phyloP scores from a whole-genome alignment of 1,140 invertebrate genomes.

The Pentalonia nigronervosa region DNA sequence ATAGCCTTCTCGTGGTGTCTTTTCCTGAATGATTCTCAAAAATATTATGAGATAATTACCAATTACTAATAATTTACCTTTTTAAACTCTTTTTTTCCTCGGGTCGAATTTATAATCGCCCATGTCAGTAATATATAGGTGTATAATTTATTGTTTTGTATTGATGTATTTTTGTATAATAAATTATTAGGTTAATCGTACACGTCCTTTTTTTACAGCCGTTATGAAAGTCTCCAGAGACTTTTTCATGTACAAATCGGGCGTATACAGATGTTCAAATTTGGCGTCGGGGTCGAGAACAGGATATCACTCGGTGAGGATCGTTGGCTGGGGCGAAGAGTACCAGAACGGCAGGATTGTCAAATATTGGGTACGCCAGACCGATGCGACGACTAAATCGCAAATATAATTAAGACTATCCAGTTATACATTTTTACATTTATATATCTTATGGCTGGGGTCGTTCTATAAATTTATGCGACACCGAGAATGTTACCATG shows the following conservation, averaged over 20 bases:
- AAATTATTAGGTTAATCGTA: not conserved
- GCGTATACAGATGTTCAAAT: conserved; percentile 78
- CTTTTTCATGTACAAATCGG: conserved; percentile 86
- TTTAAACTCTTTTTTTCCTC: too few relatives aligned
- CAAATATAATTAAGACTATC: not conserved
- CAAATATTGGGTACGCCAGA: conserved; percentile 84
- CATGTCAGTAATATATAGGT: not conserved
- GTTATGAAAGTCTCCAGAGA: conserved; percentile 88
- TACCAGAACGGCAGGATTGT: conserved; percentile 65
- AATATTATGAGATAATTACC: too few relatives aligned
- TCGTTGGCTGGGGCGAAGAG: conserved; percentile 91
- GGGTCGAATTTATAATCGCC: too few relatives aligned
- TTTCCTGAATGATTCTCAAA: too few relatives aligned
- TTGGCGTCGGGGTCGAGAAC: conserved; percentile 67
- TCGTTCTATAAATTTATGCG: too few relatives aligned
- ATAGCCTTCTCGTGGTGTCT: too few relatives aligned
- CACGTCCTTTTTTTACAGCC: conserved; percentile 69
- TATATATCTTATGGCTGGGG: too few relatives aligned
- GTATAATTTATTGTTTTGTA: not conserved
- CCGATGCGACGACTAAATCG: too few relatives aligned
- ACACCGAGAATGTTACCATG: too few relatives aligned
- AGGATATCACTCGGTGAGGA: conserved; percentile 88
- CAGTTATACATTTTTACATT: too few relatives aligned
- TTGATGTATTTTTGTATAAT: not conserved
- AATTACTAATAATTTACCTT: too few relatives aligned